phyloP scores from a whole-genome alignment of 2,113 vertebrate species.

The Alligator sinensis region DNA sequence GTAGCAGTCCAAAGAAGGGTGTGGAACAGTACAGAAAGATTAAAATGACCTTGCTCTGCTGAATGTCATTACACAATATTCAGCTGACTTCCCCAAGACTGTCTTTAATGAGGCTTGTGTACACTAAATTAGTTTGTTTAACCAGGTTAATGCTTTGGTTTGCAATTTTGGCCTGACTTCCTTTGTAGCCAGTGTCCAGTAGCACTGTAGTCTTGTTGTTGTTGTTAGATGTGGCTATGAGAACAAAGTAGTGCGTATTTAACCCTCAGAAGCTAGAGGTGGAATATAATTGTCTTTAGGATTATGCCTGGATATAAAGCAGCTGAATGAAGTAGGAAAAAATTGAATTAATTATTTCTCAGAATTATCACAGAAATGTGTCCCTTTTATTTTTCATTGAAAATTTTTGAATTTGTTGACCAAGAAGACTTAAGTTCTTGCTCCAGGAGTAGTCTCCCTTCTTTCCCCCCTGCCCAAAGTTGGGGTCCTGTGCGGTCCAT shows the following conservation, averaged over 20 bases:
- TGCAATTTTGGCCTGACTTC: neutral
- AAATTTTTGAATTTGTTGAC: neutral
- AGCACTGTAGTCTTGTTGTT: neutral
- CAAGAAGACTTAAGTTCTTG: neutral
- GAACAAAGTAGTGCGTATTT: neutral
- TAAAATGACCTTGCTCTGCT: neutral
- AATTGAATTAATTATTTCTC: rapidly evolving
- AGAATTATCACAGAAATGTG: neutral
- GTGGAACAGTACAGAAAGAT: constrained; percentile 21
- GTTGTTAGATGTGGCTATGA: neutral
- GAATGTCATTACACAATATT: neutral
- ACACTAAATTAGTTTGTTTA: constrained; percentile 21
- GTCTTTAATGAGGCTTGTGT: neutral
- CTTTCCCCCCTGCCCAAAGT: too few relatives aligned
- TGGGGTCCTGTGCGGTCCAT: neutral
- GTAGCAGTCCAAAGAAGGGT: neutral
- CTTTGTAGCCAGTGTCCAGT: neutral
- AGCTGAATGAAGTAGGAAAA: neutral
- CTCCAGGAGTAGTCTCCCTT: too few relatives aligned
- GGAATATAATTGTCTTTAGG: neutral
- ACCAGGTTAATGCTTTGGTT: neutral
- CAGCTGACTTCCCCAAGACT: neutral
- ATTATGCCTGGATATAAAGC: neutral
- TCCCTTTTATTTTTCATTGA: neutral
- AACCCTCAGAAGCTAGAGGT: neutral